These are phyloP conservation scores for Takifugu bimaculatus DNA, from an alignment of 2,113 vertebrate genomes.

Conservation along the genomic window DNA sequence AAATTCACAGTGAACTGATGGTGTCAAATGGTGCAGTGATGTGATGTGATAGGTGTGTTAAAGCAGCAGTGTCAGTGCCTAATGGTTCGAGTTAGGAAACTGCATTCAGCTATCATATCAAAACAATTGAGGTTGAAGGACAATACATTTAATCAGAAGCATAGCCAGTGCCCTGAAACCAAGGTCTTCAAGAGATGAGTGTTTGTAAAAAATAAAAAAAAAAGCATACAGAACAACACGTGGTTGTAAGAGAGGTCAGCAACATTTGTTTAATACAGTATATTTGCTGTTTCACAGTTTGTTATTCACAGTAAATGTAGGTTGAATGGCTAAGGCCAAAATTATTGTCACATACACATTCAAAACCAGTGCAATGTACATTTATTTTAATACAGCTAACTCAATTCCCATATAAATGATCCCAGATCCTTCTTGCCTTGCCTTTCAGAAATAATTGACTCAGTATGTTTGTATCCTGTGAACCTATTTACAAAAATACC, in stretches of 20 bases:
- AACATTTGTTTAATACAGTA: conserved; percentile 19
- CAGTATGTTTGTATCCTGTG: no score
- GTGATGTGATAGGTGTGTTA: no score
- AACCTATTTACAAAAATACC: neutral
- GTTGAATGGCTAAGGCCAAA: conserved; percentile 6
- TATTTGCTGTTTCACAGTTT: conserved; percentile 45
- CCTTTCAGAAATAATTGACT: neutral
- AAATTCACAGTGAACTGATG: no score
- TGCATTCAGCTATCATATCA: no score
- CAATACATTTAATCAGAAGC: no score
- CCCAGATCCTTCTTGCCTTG: neutral
- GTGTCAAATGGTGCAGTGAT: no score
- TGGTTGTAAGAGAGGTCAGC: neutral
- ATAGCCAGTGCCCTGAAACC: conserved; percentile 51
- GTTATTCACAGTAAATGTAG: conserved; percentile 34
- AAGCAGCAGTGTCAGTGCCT: no score
- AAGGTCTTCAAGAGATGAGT: conserved; percentile 23
- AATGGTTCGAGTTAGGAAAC: no score
- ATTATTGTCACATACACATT: neutral
- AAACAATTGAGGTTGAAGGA: no score
- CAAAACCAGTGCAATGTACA: neutral
- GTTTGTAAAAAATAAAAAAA: conserved; percentile 10
- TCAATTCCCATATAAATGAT: neutral
- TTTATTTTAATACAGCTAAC: neutral
- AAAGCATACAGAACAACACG: conserved; percentile 21